phyloP scores from a whole-genome alignment of 2,888 invertebrate genomes.

The Ariolimax columbianus region DNA sequence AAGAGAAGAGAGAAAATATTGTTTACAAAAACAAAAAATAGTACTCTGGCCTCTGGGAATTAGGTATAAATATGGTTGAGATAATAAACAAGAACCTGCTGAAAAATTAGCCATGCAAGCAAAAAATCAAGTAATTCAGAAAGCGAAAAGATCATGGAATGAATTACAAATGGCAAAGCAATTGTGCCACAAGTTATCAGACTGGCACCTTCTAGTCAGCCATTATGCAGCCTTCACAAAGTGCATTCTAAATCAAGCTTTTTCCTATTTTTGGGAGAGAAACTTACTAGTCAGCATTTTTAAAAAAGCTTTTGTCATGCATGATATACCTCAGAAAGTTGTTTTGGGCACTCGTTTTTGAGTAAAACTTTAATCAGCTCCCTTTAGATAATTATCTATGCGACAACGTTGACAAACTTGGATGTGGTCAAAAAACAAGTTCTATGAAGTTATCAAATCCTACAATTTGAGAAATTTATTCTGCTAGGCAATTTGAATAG shows the following conservation, averaged over 20 bases:
- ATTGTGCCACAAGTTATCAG: neutral
- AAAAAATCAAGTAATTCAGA: neutral
- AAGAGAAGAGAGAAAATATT: constrained; percentile 15
- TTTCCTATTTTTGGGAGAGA: too few species aligned
- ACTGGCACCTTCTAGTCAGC: neutral
- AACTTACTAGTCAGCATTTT: neutral
- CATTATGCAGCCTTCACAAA: neutral
- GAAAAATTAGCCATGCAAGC: constrained; percentile 1
- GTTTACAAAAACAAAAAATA: constrained; percentile 8
- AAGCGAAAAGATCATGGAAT: neutral
- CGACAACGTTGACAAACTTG: too few species aligned
- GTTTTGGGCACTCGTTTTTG: too few species aligned
- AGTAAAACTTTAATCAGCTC: too few species aligned
- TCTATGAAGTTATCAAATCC: too few species aligned
- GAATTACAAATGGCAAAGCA: neutral
- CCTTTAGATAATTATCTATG: too few species aligned
- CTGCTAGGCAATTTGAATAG: too few species aligned
- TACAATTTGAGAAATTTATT: too few species aligned
- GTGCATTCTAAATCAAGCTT: neutral
- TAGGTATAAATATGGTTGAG: neutral
- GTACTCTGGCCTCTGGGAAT: neutral
- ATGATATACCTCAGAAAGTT: neutral
- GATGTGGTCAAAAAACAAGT: too few species aligned
- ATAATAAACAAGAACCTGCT: neutral
- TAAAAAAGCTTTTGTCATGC: neutral